These are phyloP conservation scores for Spicauda simplicius DNA, from an alignment of 2,888 invertebrate species.

Conservation along the genomic window DNA sequence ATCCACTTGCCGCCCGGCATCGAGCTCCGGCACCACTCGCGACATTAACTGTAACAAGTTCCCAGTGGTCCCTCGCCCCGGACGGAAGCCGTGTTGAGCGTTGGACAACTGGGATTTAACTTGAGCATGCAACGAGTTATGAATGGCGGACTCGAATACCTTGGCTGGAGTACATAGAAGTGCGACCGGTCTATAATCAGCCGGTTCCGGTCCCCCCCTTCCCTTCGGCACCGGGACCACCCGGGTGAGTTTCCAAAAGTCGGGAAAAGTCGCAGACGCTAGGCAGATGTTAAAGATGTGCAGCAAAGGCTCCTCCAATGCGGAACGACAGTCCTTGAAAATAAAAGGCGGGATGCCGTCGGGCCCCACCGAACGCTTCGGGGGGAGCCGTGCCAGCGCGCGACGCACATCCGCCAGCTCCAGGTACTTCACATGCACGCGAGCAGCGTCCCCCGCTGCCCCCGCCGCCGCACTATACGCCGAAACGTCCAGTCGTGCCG, in stretches of 20 bases:
- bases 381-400: slow-evolving; percentile 22
- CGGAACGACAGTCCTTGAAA: slow-evolving; percentile 31
- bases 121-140: background rate
- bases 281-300: slow-evolving; percentile 35
- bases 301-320: slow-evolving; percentile 25
- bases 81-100: too few relatives aligned
- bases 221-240: slow-evolving; percentile 37
- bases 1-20: too few relatives aligned
- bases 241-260: slow-evolving; percentile 35
- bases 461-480: slow-evolving; percentile 2
- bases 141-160: too few relatives aligned
- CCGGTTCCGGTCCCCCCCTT: slow-evolving; percentile 13
- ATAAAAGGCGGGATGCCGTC: slow-evolving; percentile 39
- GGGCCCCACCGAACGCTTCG: slow-evolving; percentile 38
- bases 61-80: too few relatives aligned
- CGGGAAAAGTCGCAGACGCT: slow-evolving; percentile 12
- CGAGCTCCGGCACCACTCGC: too few relatives aligned
- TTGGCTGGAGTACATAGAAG: slow-evolving; percentile 23
- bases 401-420: slow-evolving; percentile 2
- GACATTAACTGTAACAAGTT: too few relatives aligned
- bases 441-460: background rate
- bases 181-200: slow-evolving; percentile 27
- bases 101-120: too few relatives aligned
- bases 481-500: slow-evolving; percentile 9
- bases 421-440: slow-evolving; percentile 1